These are phyloP conservation scores for Eurosta solidaginis DNA, from an alignment of 1,140 invertebrate species.

Conservation along the genomic window DNA sequence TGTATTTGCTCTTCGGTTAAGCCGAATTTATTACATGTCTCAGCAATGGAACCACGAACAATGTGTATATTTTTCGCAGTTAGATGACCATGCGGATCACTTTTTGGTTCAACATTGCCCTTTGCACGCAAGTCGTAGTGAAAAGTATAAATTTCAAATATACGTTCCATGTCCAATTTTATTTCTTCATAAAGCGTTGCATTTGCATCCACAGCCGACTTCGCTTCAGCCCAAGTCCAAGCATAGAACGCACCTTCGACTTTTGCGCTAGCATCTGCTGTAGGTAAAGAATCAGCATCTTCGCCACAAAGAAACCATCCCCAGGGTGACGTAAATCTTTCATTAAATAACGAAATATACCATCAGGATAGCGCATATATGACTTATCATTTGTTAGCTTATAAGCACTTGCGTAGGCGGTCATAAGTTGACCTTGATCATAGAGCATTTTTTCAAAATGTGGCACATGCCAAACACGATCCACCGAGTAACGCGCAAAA, in stretches of 20 bases:
- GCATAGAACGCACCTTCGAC: conserved; percentile 94
- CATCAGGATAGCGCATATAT: conserved; percentile 74
- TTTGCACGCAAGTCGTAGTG: conserved; percentile 76
- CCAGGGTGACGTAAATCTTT: conserved; percentile 80
- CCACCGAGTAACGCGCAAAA: conserved; percentile 91
- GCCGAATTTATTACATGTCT: conserved; percentile 75
- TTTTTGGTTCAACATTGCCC: conserved; percentile 79
- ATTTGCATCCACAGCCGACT: conserved; percentile 66
- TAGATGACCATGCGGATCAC: conserved; percentile 89
- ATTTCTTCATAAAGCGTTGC: conserved; percentile 53
- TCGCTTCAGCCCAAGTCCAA: conserved; percentile 82
- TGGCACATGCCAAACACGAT: conserved; percentile 91
- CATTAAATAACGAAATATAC: conserved; percentile 84
- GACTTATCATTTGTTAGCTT: conserved; percentile 75
- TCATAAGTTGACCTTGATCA: conserved; percentile 89
- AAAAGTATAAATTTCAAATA: conserved; percentile 75
- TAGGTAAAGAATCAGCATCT: conserved; percentile 91
- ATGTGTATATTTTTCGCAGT: conserved; percentile 86
- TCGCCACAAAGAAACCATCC: conserved; percentile 92
- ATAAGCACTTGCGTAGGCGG: conserved; percentile 81
- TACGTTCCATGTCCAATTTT: conserved; percentile 42
- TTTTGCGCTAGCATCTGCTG: conserved; percentile 68
- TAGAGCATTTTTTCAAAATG: conserved; percentile 99
- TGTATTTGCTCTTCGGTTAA: conserved; percentile 67
- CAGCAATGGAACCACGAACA: conserved; percentile 69